Base-by-base conservation (phyloP, 2,797 vertebrate genomes). In the Manis pentadactyla region DNA sequence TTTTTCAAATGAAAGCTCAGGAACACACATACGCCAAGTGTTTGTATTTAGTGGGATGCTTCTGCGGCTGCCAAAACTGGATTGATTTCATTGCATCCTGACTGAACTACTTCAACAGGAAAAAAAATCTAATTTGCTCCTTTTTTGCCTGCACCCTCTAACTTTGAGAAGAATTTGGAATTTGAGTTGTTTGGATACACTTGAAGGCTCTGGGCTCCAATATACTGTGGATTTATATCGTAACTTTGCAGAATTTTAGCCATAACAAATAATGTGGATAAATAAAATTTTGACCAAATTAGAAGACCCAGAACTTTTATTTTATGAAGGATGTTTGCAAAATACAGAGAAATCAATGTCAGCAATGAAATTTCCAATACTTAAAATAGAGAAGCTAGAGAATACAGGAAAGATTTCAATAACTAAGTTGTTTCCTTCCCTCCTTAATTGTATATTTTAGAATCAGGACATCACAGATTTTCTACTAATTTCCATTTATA, bases 1-100 rank as follows among this genome's bases (percentile, higher is more conserved):
- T 97, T 98, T 97, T 96, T 94, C 86, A 85, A 97, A 96, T 89
- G 94, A 97, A 92, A 96, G 73, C 61, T 93, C 92, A 93, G 51
- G 49, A 86, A 83, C 82, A 61, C 12, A 91, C 14, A 73, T 21
- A 29, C 15, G 25, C 91, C 25, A 77, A 94, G 51, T 53, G 59
- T 85, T 83, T 90, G 90, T 57, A 53, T 93, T 98, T 96, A 95
- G 34, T 39, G 75, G 87, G 93, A 77, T 87, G 42, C 57, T 91
- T 87, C 83, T 42, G 49, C 83, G 82, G 93, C 92, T 92, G 6
- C 93, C 39, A 68, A 25, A 92, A 96, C 53, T 97, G 96, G 92
- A 96, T 88, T 69, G 87, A 95, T 77, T 97, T 95, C 95, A 94
- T 42, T 81, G 86, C 25, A 90, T 96, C 77, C 86, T 87, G 97